Evolutionary conservation across 2,888 invertebrate genomes (phyloP), one percentile per base, ranked within the genome.

Genomic region (Cybosia mesomella): DNA sequence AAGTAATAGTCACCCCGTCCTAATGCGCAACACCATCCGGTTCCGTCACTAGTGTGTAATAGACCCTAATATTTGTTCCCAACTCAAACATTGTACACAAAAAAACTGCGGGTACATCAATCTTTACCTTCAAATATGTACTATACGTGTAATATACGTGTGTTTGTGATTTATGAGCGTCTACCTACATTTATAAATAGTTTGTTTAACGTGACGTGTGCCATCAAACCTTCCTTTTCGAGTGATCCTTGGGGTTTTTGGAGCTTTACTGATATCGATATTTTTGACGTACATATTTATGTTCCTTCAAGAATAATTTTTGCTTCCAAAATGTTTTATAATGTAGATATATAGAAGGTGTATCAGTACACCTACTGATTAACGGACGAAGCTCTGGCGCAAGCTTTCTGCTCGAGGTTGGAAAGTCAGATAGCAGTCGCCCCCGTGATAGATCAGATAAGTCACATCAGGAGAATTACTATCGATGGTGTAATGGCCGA

Each of bases 221-320:
- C 57, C 68, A 71, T 80, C 77, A 76, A 71, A 76, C 65, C 34
- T n/a, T 65, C 55, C 43, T 54, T 39, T 62, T 67, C 43, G 36
- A 66, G 72, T 67, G 57, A 71, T 63, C 62, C 77, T 70, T 62
- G 58, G 59, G 59, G 32, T 32, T n/a, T 57, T 67, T 67, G 21
- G 54, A 53, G 68, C 67, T 79, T 79, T 76, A 79, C 73, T 68
- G 66, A 49, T 15, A 64, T 76, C 36, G 49, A 68, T 71, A 39
- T 63, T 24, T 54, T 59, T 10, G 43, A 58, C 66, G 49, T 63
- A 66, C 66, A 49, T 70, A 68, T 71, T 57, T 49, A 32, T 53
- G 43, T 10, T 15, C 10, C 10, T 28, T 5, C 0, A 8, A n/a
- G 5, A 43, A 36, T 36, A 9, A 59, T 59, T 59, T 59, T 61